phyloP scores from a whole-genome alignment of 2,888 invertebrate species.

The Ctenicera cuprea region DNA sequence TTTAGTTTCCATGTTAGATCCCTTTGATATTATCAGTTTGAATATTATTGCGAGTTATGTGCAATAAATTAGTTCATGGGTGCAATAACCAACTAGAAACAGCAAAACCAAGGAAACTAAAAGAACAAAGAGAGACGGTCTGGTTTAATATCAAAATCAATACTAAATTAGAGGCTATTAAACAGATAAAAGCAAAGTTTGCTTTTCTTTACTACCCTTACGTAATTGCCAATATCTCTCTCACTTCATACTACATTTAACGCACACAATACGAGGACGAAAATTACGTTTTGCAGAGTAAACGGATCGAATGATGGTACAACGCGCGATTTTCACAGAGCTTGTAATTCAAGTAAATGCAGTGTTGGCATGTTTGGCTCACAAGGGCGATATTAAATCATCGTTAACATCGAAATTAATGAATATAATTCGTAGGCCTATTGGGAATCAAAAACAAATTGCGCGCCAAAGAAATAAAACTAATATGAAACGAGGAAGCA shows the following conservation, averaged over 20 bases:
- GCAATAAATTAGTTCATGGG: constrained; percentile 11
- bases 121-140: constrained; percentile 30
- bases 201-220: constrained; percentile 35
- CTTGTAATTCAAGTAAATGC: constrained; percentile 38
- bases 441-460: not conserved
- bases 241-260: constrained; percentile 42
- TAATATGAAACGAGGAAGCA: not conserved
- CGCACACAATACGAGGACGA: constrained; percentile 21
- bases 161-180: constrained; percentile 38
- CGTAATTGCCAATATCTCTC: constrained; percentile 41
- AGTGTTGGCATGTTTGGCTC: constrained; percentile 31
- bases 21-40: constrained; percentile 23
- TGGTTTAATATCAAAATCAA: constrained; percentile 41
- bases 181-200: constrained; percentile 34
- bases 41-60: constrained; percentile 17
- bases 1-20: no score
- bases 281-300: constrained; percentile 29
- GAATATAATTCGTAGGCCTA: constrained; percentile 11
- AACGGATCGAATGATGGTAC: constrained; percentile 21
- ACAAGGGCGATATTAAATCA: constrained; percentile 22
- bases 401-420: constrained; percentile 22
- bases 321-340: constrained; percentile 29
- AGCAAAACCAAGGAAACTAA: constrained; percentile 10
- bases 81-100: constrained; percentile 19
- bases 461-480: not conserved